phyloP scores from a whole-genome alignment of 2,888 invertebrate genomes.

The Trissolcus japonicus region DNA sequence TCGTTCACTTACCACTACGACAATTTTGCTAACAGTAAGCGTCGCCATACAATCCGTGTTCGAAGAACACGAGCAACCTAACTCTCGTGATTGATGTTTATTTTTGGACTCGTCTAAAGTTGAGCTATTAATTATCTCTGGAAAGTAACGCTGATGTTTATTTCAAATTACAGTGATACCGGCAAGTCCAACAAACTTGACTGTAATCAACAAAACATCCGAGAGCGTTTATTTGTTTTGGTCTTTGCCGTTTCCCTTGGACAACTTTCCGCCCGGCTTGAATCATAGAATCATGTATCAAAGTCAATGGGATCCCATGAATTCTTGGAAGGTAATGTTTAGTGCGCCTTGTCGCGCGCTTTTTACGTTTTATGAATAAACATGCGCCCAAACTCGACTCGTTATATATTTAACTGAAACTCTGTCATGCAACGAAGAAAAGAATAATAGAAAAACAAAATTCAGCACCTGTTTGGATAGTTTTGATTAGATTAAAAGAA shows the following conservation, averaged over 20 bases:
- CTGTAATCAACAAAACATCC: conserved; percentile 75
- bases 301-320: conserved; percentile 76
- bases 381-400: conserved; percentile 3
- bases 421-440: no score
- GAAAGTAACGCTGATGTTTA: conserved; percentile 1
- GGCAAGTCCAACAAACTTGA: conserved; percentile 77
- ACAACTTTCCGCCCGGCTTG: conserved; percentile 77
- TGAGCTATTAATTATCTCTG: background rate
- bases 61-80: conserved; percentile 1
- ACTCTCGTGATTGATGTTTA: conserved; percentile 17
- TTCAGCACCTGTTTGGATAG: no score
- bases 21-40: conserved; percentile 78
- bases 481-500: no score
- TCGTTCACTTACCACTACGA: conserved; percentile 79
- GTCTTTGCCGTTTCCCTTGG: conserved; percentile 77
- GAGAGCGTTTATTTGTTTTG: conserved; percentile 77
- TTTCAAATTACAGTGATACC: conserved; percentile 75
- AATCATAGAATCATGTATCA: conserved; percentile 78
- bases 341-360: conserved; percentile 6
- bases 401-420: conserved; percentile 24
- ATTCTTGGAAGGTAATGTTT: conserved; percentile 76
- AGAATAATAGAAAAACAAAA: no score
- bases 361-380: conserved; percentile 36
- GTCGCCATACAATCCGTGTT: conserved; percentile 11
- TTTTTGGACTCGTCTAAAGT: background rate